These are phyloP conservation scores for Sphaerophoria rueppellii DNA, from an alignment of 2,888 invertebrate species.

Conservation along the genomic window DNA sequence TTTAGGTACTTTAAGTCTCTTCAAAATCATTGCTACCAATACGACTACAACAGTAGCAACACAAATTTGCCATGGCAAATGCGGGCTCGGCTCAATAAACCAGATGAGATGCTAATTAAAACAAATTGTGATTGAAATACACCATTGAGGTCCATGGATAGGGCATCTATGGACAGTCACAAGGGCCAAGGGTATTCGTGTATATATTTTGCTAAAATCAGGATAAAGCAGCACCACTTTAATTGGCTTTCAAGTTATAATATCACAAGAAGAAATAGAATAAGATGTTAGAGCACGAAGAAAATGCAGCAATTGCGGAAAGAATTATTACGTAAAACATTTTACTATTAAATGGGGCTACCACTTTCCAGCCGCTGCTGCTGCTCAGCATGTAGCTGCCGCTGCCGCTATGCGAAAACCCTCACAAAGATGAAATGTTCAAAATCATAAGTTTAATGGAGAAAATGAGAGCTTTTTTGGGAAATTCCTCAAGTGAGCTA, in stretches of 20 bases:
- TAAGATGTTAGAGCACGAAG: not conserved
- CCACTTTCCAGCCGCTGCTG: not conserved
- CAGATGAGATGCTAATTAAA: conserved; percentile 52
- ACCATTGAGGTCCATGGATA: not conserved
- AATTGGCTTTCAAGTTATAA: conserved; percentile 54
- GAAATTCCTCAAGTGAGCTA: conserved; percentile 42
- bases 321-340: conserved; percentile 47
- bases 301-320: conserved; percentile 52
- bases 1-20: conserved; percentile 11
- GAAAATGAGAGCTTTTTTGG: conserved; percentile 57
- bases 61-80: conserved; percentile 4
- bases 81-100: conserved; percentile 32
- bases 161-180: not conserved
- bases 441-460: conserved; percentile 48
- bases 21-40: not conserved
- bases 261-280: conserved; percentile 1
- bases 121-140: conserved; percentile 58
- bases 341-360: not conserved
- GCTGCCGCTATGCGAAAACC: not conserved
- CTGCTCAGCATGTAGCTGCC: too few species aligned
- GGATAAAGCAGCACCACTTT: conserved; percentile 40
- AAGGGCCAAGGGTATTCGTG: conserved; percentile 6
- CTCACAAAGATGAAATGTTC: conserved; percentile 35
- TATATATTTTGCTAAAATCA: conserved; percentile 16
- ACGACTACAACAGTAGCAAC: not conserved